Evolutionary conservation across 2,888 invertebrate species (phyloP), one percentile per base, ranked within the genome.

Genomic region (Mimas tiliae): DNA sequence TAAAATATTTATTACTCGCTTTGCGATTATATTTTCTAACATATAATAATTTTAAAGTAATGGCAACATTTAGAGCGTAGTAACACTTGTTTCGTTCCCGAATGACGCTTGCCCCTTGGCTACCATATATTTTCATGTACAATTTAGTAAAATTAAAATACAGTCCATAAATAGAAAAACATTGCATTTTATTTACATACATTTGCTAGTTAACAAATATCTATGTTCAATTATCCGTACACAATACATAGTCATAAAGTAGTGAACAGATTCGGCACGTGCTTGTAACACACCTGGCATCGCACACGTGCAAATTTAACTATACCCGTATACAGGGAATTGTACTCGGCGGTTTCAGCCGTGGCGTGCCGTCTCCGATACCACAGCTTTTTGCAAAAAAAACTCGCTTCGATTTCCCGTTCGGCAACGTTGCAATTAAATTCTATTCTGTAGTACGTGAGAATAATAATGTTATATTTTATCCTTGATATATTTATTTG

Each of bases 261-360:
- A 50, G 19, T 50, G 1, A 50, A 14, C 12, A 9, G 19, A 7
- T 19, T 38, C 34, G 55, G 34, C 38, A 55, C 42, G 42, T 58
- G 42, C 58, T 4, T 19, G 6, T 27, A 11, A 38, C 42, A 9
- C 55, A 58, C 58, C 58, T 58, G 58, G 38, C 12, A 11, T 19
- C 42, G 19, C 19, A 19, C 58, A 58, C 58, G 58, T 58, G 58
- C 38, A 58, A 42, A 42, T 58, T 58, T 58, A 58, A 58, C 58
- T 19, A 58, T 38, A 16, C 58, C 38, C n/a, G 19, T 16, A 42
- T 58, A 58, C 42, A 58, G 38, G 42, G 38, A 58, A 58, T 19
- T 19, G 19, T 58, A 58, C 58, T 58, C 58, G 42, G 19, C 58
- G 58, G 42, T 11, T n/a, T n/a, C 42, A 7, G 42, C 6, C 16